Conservation (phyloP, 2,113 vertebrate species). For the Spea bombifrons region DNA sequence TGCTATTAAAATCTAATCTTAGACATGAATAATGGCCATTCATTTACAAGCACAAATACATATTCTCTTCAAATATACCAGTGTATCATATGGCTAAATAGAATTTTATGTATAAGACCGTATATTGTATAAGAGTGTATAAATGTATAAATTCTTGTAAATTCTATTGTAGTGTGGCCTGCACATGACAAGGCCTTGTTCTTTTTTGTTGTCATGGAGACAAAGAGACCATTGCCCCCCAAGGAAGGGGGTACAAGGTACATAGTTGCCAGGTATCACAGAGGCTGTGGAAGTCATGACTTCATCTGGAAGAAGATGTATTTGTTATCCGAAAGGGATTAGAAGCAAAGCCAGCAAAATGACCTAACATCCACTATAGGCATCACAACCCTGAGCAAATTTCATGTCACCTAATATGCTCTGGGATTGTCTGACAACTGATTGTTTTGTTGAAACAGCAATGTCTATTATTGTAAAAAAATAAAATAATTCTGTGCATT, state of each 20-base stretch:
- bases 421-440: conserved; percentile 31
- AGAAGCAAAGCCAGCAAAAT: conserved; percentile 29
- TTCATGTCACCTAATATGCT: conserved; percentile 18
- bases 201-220: conserved; percentile 39
- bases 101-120: no score
- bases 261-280: conserved; percentile 7
- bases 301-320: conserved; percentile 17
- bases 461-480: neutral
- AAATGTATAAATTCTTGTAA: no score
- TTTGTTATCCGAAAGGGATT: conserved; percentile 32
- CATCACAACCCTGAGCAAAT: conserved; percentile 31
- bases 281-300: conserved; percentile 20
- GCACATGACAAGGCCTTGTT: conserved; percentile 31
- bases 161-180: conserved; percentile 14
- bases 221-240: conserved; percentile 14
- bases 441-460: conserved; percentile 13
- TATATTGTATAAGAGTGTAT: no score
- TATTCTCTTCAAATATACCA: neutral
- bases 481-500: neutral
- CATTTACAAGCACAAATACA: no score
- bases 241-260: conserved; percentile 2
- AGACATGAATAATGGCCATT: no score
- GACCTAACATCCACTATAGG: conserved; percentile 25
- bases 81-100: neutral
- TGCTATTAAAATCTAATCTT: no score